Evolutionary conservation across 2,888 invertebrate genomes (phyloP).

Genomic region (Drosophila vallismaia): DNA sequence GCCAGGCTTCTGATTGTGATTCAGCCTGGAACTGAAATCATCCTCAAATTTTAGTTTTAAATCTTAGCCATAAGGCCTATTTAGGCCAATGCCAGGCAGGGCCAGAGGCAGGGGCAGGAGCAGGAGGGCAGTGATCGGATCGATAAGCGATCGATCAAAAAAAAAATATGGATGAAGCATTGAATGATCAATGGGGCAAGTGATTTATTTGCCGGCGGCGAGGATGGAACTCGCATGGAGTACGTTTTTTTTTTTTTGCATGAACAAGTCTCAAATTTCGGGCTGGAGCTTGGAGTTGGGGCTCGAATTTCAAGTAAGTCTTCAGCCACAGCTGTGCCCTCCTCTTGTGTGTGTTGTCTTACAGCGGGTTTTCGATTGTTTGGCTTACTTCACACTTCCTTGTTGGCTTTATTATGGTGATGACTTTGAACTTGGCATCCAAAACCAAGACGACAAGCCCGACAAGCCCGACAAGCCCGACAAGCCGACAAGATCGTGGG

Average conservation of each 20-base stretch:
- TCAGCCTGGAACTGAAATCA: constrained; percentile 4
- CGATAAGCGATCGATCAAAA: background rate
- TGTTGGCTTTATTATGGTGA: constrained; percentile 17
- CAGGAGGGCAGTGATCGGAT: constrained; percentile 1
- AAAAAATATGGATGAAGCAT: constrained; percentile 22
- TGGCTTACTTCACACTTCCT: constrained; percentile 39
- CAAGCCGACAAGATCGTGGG: constrained; percentile 25
- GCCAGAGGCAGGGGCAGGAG: background rate
- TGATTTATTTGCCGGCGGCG: constrained; percentile 33
- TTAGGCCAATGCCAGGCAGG: constrained; percentile 36
- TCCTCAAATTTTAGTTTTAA: background rate
- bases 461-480: too few relatives aligned
- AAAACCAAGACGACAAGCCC: too few relatives aligned
- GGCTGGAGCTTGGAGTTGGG: background rate
- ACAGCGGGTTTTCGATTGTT: constrained; percentile 8
- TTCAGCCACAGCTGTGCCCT: constrained; percentile 7
- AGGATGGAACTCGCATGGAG: constrained; percentile 22
- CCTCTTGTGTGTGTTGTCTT: background rate
- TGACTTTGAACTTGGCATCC: constrained; percentile 42
- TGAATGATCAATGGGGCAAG: constrained; percentile 38
- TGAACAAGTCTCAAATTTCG: constrained; percentile 10
- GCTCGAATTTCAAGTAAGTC: constrained; percentile 2
- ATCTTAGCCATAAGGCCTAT: background rate
- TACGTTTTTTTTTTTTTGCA: background rate
- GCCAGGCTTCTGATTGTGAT: background rate